Evolutionary conservation across 2,113 vertebrate genomes (phyloP).

Genomic region (Malurus alboscapulatus): DNA sequence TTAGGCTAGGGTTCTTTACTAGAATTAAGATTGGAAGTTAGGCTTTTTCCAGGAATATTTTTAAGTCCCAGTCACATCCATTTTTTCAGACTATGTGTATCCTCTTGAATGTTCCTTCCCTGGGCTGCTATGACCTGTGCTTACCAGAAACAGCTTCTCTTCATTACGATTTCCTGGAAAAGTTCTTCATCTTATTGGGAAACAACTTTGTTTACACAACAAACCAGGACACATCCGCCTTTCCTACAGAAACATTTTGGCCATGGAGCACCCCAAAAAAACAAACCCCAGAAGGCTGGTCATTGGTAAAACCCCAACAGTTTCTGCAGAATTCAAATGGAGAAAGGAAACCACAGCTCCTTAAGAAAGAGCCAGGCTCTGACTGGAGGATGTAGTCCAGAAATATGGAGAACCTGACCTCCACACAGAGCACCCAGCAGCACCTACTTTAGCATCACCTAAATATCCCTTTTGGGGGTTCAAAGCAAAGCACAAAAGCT

Average conservation of each 20-base stretch:
- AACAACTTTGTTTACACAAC: not conserved
- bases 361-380: not conserved
- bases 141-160: not conserved
- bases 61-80: not conserved
- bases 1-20: not conserved
- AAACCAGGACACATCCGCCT: not conserved
- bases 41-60: not conserved
- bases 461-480: not conserved
- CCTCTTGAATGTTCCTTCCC: not conserved
- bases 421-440: not conserved
- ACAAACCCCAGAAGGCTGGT: too few species aligned
- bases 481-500: not conserved
- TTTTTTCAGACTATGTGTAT: not conserved
- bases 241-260: not conserved
- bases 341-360: not conserved
- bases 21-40: not conserved
- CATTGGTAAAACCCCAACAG: not conserved
- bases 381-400: not conserved
- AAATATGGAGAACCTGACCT: fast-evolving
- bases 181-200: not conserved
- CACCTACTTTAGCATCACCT: not conserved
- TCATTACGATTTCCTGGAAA: not conserved
- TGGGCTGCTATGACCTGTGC: too few species aligned
- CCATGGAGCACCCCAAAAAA: fast-evolving
- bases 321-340: not conserved